Evolutionary conservation across 2,797 vertebrate species (phyloP), one percentile per base, ranked within the genome.

Genomic region (Enteromius unitaeniatus): DNA sequence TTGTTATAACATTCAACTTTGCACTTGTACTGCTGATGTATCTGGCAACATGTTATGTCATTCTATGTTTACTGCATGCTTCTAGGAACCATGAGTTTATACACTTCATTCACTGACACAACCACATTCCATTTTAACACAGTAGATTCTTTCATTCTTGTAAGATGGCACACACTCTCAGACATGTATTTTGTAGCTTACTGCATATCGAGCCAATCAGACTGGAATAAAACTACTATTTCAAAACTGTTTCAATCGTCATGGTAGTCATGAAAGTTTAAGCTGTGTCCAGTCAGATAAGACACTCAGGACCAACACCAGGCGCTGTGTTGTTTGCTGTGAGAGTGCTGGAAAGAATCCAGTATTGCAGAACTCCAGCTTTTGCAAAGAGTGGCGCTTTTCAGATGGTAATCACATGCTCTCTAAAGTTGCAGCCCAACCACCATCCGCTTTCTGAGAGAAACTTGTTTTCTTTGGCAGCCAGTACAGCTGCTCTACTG

Each of bases 401-500:
- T 93, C 89, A 93, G 90, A 94, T 92, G 91, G 85, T 92, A 93
- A 93, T 94, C 92, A 84, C 87, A 88, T 87, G 90, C 88, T 92
- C 90, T 91, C 88, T 92, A 86, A 90, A 91, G 89, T 89, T 91
- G 88, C 92, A 88, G 92, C 89, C 89, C 83, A 91, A 90, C 91
- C 75, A 81, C 84, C 84, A 83, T 55, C 82, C 83, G 51, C 45
- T 84, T 70, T 79, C 87, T 86, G 86, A 87, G 77, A 86, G 90
- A 92, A 91, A 91, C 90, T 86, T 79, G 88, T 94, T 94, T 93
- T 91, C 87, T 92, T 93, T 93, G 92, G 91, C 93, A 92, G 86
- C 85, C 3, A 21, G 51, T 26, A 70, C 49, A 87, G 82, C 64
- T 80, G 82, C 86, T 89, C 88, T 87, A 87, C 85, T 86, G 70